Base-by-base conservation (phyloP, 1,140 invertebrate species). In the Brachionus manjavacas region DNA sequence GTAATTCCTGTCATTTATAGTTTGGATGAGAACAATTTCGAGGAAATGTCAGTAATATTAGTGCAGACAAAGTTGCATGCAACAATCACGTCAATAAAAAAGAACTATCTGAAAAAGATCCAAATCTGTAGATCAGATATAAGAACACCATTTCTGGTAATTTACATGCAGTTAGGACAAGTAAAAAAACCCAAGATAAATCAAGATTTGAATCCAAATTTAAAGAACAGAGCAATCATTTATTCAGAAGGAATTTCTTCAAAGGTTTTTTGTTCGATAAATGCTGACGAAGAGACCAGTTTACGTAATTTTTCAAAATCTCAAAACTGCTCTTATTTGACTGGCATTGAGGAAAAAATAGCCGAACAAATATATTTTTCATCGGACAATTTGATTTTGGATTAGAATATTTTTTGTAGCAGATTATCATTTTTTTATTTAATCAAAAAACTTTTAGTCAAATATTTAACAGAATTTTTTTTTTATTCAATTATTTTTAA, bases 1-100 rank as follows among this genome's bases (percentile, higher is more conserved):
- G n/a, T 76, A 46, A 76, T 76, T 11, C 72, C 72, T 46, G 28
- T 76, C 20, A 12, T 72, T n/a, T 72, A 72, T n/a, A 72, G 72
- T 76, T 25, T 76, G 3, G 14, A 76, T 46, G 41, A 76, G 43
- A 49, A 49, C 25, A 46, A 9, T 23, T 76, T 76, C 14, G 72
- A 76, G 1, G 3, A 43, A 76, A 76, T 76, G n/a, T 46, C 41
- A 31, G 39, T 11, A 1, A 76, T 76, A 20, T 9, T 76, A 11
- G 43, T 76, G 11, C 72, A 76, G 14, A 49, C 41, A 43, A 72
- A 72, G 7, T 39, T 72, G n/a, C 35, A 72, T 41, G 12, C 1
- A 72, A 72, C 12, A 41, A 39, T 16, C 12, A 72, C 35, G 6
- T 16, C n/a, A 39, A 39, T 20, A 12, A 6, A 72, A 39, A 41